Evolutionary conservation across 2,797 vertebrate genomes (phyloP), one percentile per base, ranked within the genome.

Genomic region (Epinephelus malabaricus): DNA sequence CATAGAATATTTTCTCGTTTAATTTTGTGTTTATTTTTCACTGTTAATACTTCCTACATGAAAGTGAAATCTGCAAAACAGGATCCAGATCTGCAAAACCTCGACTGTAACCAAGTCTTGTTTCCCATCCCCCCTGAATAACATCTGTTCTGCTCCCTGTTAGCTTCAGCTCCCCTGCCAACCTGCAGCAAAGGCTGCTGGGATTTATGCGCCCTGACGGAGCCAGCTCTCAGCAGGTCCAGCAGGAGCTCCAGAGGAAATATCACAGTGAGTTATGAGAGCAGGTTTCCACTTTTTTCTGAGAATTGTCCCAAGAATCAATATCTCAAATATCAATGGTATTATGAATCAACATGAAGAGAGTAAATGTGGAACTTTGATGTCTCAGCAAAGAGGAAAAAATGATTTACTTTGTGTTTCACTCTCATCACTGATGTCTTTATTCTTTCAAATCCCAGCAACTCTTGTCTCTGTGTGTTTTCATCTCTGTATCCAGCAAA

Each of bases 171-270:
- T 96, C 97, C 40, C 96, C 97, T 54, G 95, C 96, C 75, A 98
- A 97, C 92, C 92, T 98, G n/a, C 98, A 97, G 13, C 98, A 99
- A 83, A 95, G 97, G 58, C 95, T 99, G 10, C 92, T 97, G 72
- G 97, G 97, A 77, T 97, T 98, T 87, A 97, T 98, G 95, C 95
- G 97, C 18, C 97, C 97, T 21, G 97, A 99, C 58, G 96, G 96
- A 21, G 95, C 96, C 88, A 97, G 92, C 89, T 96, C 97, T 70
- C 98, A 99, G 84, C 98, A 99, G 87, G 95, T 98, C 79, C 98
- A 99, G 71, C 98, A 99, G 86, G 98, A 99, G 49, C 96, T 98
- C 9, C 98, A 99, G 87, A 97, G 98, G 84, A 98, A 98, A 82
- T 97, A 97, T 34, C 97, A 99, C 69, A 97, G 98, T 98, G 94